Percentiles rank a stretch among this genome's conserved stretches.
Evolutionary conservation across 1,140 invertebrate genomes (phyloP).

Genomic region (Glossosoma conforme): DNA sequence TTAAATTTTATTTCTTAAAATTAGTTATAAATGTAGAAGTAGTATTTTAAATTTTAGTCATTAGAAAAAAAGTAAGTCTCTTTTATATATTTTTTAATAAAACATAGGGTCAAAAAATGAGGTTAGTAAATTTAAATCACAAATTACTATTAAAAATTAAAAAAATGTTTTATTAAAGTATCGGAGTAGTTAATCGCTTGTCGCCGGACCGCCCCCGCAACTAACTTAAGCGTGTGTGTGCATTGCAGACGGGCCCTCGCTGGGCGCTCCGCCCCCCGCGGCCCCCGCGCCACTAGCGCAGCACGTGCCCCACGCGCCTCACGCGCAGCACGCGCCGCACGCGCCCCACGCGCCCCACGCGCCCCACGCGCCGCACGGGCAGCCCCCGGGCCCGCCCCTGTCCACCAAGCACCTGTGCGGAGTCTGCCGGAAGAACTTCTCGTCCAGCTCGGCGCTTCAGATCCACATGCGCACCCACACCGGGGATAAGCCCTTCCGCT

Average conservation of each 20-base stretch:
- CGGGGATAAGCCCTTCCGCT: constrained; percentile 96
- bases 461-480: constrained; percentile 99
- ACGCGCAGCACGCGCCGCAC: constrained; percentile 36
- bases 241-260: constrained; percentile 30
- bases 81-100: too few species aligned
- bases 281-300: constrained; percentile 19
- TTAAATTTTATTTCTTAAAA: too few species aligned
- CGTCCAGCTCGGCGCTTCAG: constrained; percentile 90
- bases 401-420: constrained; percentile 89
- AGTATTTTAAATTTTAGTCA: too few species aligned
- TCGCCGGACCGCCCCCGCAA: constrained; percentile 10
- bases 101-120: too few species aligned
- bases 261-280: constrained; percentile 9
- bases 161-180: too few species aligned
- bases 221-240: constrained; percentile 29
- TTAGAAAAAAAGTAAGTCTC: too few species aligned
- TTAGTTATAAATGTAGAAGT: too few species aligned
- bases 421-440: constrained; percentile 97
- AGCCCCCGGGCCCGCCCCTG: constrained; percentile 39
- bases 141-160: too few species aligned
- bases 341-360: constrained; percentile 37
- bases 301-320: constrained; percentile 37
- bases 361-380: constrained; percentile 36
- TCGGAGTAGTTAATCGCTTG: too few species aligned
- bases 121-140: too few species aligned